Conservation (phyloP, 2,113 vertebrate species). For the Maylandia zebra region DNA sequence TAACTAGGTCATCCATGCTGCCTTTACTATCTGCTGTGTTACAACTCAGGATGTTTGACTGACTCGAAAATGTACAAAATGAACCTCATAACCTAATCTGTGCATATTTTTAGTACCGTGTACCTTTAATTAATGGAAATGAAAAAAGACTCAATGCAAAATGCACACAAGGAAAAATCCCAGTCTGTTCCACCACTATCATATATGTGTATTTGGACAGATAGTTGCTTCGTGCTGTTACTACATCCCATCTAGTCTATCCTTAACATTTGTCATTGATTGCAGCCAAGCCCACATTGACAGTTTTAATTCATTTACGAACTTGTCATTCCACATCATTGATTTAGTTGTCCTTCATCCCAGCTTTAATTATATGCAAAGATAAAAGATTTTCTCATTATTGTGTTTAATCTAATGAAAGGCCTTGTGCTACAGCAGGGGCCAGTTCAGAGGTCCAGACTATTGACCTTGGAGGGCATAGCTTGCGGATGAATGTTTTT, state of each 20-base stretch:
- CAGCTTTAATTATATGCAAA: constrained; percentile 94
- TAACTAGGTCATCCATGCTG: not conserved
- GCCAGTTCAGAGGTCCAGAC: constrained; percentile 87
- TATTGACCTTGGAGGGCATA: constrained; percentile 76
- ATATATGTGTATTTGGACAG: constrained; percentile 9
- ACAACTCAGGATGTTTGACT: not conserved
- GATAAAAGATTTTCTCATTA: constrained; percentile 98
- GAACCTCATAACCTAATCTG: not conserved
- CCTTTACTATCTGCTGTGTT: not conserved
- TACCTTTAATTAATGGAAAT: not conserved
- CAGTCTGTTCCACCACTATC: not conserved
- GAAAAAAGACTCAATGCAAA: not conserved
- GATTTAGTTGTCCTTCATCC: constrained; percentile 89
- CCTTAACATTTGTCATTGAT: constrained; percentile 88
- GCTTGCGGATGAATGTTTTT: constrained; percentile 79
- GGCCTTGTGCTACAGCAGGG: constrained; percentile 84
- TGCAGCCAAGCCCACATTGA: constrained; percentile 77
- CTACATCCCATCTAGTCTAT: constrained; percentile 51
- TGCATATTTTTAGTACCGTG: fast-evolving
- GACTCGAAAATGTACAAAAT: not conserved
- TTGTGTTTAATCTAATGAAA: constrained; percentile 97
- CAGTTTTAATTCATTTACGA: constrained; percentile 98
- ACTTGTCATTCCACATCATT: constrained; percentile 94
- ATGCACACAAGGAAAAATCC: not conserved
- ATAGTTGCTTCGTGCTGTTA: constrained; percentile 7